Evolutionary conservation across 2,113 vertebrate species (phyloP).

Genomic region (Paradoxurus hermaphroditus): DNA sequence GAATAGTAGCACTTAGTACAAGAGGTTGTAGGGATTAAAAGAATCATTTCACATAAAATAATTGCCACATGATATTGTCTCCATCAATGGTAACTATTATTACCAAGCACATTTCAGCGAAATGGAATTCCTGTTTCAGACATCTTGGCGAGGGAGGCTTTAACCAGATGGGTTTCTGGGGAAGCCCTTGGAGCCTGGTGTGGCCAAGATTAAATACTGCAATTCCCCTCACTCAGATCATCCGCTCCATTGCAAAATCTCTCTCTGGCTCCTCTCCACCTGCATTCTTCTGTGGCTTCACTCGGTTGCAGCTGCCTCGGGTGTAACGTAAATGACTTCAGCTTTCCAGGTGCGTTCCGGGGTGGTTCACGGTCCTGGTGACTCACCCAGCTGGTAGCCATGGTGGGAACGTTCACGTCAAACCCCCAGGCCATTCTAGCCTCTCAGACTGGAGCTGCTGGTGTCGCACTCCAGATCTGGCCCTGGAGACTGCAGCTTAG

Average conservation of each 20-base stretch:
- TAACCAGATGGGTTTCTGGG: background rate
- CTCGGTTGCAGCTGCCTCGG: background rate
- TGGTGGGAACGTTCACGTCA: background rate
- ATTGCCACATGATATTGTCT: background rate
- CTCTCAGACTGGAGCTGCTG: background rate
- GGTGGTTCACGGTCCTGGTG: background rate
- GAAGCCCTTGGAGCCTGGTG: background rate
- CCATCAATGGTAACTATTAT: background rate
- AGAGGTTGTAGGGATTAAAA: background rate
- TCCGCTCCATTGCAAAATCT: background rate
- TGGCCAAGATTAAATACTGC: background rate
- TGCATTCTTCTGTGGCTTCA: background rate
- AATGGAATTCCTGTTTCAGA: background rate
- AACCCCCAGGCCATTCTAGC: background rate
- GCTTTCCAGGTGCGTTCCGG: background rate
- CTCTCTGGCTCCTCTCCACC: background rate
- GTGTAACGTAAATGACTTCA: conserved; percentile 42
- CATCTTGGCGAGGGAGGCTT: background rate
- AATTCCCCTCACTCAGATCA: conserved; percentile 12
- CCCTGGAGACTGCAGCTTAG: background rate
- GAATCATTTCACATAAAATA: background rate
- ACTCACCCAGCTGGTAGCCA: background rate
- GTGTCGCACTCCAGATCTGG: background rate
- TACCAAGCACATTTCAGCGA: background rate
- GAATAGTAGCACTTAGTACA: background rate